Conservation (phyloP, 2,797 vertebrate species). For the Premnoplex brunnescens region DNA sequence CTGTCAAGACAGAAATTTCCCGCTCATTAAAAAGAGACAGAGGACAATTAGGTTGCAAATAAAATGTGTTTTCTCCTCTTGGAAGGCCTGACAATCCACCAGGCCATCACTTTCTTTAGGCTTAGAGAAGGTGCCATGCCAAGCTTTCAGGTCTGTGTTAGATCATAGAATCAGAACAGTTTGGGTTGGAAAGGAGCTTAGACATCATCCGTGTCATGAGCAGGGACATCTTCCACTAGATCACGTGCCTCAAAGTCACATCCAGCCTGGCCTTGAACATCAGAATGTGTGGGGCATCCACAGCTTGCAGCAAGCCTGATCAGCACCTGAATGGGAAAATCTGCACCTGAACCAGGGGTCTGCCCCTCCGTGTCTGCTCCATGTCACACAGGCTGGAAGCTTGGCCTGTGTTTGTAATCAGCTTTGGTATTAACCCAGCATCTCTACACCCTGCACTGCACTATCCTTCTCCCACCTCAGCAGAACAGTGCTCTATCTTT, state of each 20-base stretch:
- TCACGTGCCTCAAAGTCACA: not conserved
- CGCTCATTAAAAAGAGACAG: not conserved
- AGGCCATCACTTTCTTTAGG: not conserved
- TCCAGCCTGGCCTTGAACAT: not conserved
- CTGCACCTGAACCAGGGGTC: not conserved
- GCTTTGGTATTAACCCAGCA: constrained; percentile 2
- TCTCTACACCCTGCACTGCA: not conserved
- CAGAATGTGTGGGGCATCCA: not conserved
- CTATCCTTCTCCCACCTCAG: not conserved
- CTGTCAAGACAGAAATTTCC: not conserved
- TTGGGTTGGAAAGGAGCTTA: not conserved
- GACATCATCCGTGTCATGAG: not conserved
- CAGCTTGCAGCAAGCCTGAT: not conserved
- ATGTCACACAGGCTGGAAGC: not conserved
- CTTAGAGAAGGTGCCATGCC: not conserved
- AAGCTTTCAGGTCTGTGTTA: not conserved
- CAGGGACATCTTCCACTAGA: not conserved
- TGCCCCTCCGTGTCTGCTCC: not conserved
- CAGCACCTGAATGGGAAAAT: not conserved
- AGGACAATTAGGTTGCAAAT: not conserved
- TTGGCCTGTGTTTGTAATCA: not conserved
- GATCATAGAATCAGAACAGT: not conserved
- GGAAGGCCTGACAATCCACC: not conserved
- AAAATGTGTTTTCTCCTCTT: not conserved
- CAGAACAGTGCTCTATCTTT: not conserved